Percentiles rank a stretch among this genome's conserved stretches.
These are phyloP conservation scores for Eilema caniola DNA, from an alignment of 2,888 invertebrate species.

Conservation along the genomic window DNA sequence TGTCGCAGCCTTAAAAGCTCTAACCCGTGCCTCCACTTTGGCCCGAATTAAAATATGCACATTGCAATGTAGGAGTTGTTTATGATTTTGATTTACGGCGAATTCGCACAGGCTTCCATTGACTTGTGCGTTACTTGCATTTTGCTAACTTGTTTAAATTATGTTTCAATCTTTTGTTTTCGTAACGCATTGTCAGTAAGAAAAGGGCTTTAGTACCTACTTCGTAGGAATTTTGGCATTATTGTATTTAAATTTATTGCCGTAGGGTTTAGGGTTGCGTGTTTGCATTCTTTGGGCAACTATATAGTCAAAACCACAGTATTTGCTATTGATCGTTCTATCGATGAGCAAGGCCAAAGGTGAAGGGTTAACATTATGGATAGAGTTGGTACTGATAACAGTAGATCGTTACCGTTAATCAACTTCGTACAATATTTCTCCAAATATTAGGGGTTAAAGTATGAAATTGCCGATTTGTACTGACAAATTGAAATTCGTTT, in stretches of 20 bases:
- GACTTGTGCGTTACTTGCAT: slow-evolving; percentile 24
- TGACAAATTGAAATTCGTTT: too few relatives aligned
- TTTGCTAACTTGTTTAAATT: not conserved
- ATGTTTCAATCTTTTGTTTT: not conserved
- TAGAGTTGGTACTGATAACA: too few relatives aligned
- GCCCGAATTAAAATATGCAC: slow-evolving; percentile 64
- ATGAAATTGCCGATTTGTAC: too few relatives aligned
- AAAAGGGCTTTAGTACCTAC: slow-evolving; percentile 4
- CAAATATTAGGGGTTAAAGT: too few relatives aligned
- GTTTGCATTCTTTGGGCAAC: too few relatives aligned
- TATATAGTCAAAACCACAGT: not conserved
- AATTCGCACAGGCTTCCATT: slow-evolving; percentile 53
- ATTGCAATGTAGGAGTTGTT: slow-evolving; percentile 55
- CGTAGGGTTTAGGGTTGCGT: too few relatives aligned
- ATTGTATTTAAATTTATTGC: too few relatives aligned
- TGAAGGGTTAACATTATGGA: too few relatives aligned
- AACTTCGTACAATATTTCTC: too few relatives aligned
- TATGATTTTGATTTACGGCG: slow-evolving; percentile 59
- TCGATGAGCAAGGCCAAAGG: too few relatives aligned
- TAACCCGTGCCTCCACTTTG: slow-evolving; percentile 59
- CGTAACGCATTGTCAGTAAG: not conserved
- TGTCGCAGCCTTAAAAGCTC: slow-evolving; percentile 68
- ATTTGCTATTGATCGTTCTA: not conserved
- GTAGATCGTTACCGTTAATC: too few relatives aligned
- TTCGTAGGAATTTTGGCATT: not conserved